phyloP scores from a whole-genome alignment of 2,113 vertebrate genomes.

The Tetrao urogallus region DNA sequence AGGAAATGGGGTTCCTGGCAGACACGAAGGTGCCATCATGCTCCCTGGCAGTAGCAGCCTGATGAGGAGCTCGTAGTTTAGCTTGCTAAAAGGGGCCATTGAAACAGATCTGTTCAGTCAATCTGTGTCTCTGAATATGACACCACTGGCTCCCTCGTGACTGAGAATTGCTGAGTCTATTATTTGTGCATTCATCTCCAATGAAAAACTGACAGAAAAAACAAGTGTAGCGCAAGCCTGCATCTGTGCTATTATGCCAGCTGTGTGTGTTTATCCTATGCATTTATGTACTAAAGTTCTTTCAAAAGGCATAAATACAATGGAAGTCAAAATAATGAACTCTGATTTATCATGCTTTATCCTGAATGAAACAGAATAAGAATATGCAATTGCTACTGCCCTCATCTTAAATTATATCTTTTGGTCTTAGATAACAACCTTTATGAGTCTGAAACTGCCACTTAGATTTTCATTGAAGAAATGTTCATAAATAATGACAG shows the following conservation, averaged over 20 bases:
- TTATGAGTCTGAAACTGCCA: background rate
- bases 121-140: background rate
- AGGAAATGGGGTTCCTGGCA: background rate
- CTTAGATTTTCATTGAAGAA: background rate
- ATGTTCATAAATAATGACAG: background rate
- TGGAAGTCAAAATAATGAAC: conserved; percentile 39
- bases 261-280: conserved; percentile 17
- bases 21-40: background rate
- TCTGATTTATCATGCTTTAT: conserved; percentile 29
- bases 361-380: conserved; percentile 9
- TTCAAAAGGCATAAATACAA: background rate
- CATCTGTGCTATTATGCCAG: conserved; percentile 21
- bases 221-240: background rate
- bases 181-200: conserved; percentile 10
- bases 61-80: background rate
- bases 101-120: background rate
- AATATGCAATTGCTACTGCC: background rate
- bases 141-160: accelerated
- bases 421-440: background rate
- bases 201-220: conserved; percentile 23
- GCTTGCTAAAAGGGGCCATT: background rate
- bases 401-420: conserved; percentile 9
- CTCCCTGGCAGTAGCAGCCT: background rate
- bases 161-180: background rate
- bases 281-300: background rate